Evolutionary conservation across 2,113 vertebrate species (phyloP).

Genomic region (Dipodomys ordii): DNA sequence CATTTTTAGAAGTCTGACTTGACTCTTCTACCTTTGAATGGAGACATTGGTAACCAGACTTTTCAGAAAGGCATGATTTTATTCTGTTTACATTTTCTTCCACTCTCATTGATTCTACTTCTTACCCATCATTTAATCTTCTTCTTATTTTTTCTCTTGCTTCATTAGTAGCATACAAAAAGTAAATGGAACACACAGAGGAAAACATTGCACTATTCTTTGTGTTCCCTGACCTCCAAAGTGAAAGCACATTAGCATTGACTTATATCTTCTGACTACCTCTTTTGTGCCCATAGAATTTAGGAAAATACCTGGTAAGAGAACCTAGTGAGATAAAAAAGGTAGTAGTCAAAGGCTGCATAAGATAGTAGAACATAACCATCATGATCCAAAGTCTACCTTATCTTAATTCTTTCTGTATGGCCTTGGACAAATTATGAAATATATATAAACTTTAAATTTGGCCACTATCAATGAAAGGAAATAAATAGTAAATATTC

Average conservation of each 20-base stretch:
- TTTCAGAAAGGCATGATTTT: neutral
- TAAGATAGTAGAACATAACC: neutral
- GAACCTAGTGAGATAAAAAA: neutral
- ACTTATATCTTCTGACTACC: neutral
- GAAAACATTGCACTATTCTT: slow-evolving; percentile 6
- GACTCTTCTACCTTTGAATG: slow-evolving; percentile 7
- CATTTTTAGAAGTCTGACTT: neutral
- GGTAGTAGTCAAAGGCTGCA: neutral
- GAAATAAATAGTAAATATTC: neutral
- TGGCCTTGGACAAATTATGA: slow-evolving; percentile 2
- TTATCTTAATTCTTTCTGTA: neutral
- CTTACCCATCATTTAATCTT: no score
- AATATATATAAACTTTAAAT: neutral
- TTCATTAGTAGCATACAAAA: slow-evolving; percentile 23
- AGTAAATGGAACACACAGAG: neutral
- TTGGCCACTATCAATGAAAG: neutral
- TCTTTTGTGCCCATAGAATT: neutral
- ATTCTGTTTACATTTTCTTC: neutral
- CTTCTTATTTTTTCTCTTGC: neutral
- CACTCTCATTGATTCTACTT: neutral
- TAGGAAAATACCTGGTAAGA: neutral
- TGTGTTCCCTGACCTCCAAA: neutral
- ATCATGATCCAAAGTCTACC: neutral
- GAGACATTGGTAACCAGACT: neutral
- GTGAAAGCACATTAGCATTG: neutral